Percentiles rank a stretch among this genome's conserved stretches.
These are phyloP conservation scores for Piprites chloris DNA, from an alignment of 2,113 vertebrate genomes.

Conservation along the genomic window DNA sequence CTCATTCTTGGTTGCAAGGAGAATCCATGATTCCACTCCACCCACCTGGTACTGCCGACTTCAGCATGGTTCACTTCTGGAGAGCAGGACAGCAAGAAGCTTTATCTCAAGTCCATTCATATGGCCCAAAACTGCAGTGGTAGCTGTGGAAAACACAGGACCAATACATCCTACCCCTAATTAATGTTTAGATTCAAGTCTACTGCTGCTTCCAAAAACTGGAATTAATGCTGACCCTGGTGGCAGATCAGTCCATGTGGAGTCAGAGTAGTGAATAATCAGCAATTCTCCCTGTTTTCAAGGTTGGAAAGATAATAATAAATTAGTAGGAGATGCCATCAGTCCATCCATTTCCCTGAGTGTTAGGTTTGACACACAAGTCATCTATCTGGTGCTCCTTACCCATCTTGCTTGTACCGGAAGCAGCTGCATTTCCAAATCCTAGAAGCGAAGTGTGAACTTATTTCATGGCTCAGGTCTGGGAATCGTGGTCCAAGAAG, in stretches of 20 bases:
- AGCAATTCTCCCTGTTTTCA: background rate
- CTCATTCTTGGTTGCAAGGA: background rate
- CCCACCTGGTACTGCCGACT: background rate
- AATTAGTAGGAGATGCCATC: background rate
- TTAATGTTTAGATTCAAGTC: background rate
- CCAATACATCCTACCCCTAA: background rate
- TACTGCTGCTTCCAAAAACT: background rate
- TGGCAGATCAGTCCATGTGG: background rate
- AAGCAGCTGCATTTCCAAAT: background rate
- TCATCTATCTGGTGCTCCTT: background rate
- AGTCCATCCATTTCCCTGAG: background rate
- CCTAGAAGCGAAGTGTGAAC: background rate
- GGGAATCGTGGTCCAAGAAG: background rate
- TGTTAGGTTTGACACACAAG: background rate
- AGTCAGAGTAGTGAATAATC: background rate
- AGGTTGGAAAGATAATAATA: background rate
- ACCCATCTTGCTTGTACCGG: background rate
- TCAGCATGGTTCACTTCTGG: background rate
- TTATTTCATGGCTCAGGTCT: background rate
- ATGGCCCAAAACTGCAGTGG: background rate
- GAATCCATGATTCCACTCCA: background rate
- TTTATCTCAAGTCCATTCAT: background rate
- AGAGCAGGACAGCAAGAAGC: background rate
- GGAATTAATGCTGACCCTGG: background rate
- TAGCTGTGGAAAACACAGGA: background rate